Conservation (phyloP, 2,113 vertebrate genomes). For the Bos javanicus region DNA sequence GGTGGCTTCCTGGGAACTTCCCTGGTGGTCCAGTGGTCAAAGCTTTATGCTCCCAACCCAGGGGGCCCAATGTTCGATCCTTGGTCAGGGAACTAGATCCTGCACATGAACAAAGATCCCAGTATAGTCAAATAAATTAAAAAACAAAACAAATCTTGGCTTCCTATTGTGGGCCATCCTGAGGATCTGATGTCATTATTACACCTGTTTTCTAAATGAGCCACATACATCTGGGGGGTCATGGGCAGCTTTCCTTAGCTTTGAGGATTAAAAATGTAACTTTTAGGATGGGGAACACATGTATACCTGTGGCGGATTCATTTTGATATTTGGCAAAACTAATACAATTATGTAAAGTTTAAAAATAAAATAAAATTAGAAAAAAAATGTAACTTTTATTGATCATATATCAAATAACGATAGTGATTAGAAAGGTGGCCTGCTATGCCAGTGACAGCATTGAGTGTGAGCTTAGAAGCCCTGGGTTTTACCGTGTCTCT, state of each 20-base stretch:
- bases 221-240: not conserved
- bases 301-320: no score
- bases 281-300: no score
- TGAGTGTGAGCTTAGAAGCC: not conserved
- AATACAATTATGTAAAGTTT: no score
- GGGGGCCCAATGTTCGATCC: not conserved
- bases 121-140: not conserved
- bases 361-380: no score
- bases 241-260: not conserved
- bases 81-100: not conserved
- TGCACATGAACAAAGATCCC: not conserved
- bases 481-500: not conserved
- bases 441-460: not conserved
- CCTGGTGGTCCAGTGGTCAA: not conserved
- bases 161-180: not conserved
- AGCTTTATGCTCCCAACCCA: not conserved
- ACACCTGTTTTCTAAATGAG: not conserved
- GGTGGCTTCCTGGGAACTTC: not conserved
- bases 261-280: constrained; percentile 22
- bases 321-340: no score
- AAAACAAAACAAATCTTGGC: not conserved
- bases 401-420: constrained; percentile 5
- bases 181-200: not conserved
- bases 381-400: not conserved
- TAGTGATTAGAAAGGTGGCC: not conserved